These are phyloP conservation scores for Luffia ferchaultella DNA, from an alignment of 2,888 invertebrate species.

Conservation along the genomic window DNA sequence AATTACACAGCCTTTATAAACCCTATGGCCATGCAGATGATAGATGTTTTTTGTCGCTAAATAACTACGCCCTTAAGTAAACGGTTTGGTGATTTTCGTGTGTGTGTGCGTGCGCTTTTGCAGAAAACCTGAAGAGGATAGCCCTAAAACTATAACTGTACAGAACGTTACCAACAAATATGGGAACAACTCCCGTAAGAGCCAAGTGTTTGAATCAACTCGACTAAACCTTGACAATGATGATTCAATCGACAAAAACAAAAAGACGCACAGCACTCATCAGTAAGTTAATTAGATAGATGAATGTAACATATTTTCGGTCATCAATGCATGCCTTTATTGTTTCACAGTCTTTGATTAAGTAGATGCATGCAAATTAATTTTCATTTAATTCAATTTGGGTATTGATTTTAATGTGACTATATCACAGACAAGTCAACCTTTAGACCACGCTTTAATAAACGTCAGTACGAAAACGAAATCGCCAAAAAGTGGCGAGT, in stretches of 20 bases:
- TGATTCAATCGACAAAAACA: conserved; percentile 73
- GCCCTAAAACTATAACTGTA: conserved; percentile 50
- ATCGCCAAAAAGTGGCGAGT: too few relatives aligned
- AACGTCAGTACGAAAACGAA: too few relatives aligned
- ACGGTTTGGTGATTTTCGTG: background rate
- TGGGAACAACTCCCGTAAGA: conserved; percentile 61
- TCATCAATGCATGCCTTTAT: background rate
- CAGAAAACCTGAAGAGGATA: conserved; percentile 61
- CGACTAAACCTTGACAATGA: conserved; percentile 77
- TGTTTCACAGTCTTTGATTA: background rate
- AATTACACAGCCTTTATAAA: too few relatives aligned
- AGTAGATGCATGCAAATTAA: too few relatives aligned
- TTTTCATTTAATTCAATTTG: too few relatives aligned
- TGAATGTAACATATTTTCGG: background rate
- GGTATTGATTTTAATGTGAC: too few relatives aligned
- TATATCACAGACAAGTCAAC: too few relatives aligned
- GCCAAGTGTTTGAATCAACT: conserved; percentile 76
- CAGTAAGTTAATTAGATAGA: conserved; percentile 38
- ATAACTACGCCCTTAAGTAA: too few relatives aligned
- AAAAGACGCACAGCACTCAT: conserved; percentile 43
- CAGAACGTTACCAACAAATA: conserved; percentile 48
- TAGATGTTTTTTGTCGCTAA: too few relatives aligned
- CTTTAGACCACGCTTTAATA: too few relatives aligned
- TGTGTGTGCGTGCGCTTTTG: conserved; percentile 24
- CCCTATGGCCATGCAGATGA: too few relatives aligned